phyloP scores from a whole-genome alignment of 2,888 invertebrate species.

The Nymphalis c-album region DNA sequence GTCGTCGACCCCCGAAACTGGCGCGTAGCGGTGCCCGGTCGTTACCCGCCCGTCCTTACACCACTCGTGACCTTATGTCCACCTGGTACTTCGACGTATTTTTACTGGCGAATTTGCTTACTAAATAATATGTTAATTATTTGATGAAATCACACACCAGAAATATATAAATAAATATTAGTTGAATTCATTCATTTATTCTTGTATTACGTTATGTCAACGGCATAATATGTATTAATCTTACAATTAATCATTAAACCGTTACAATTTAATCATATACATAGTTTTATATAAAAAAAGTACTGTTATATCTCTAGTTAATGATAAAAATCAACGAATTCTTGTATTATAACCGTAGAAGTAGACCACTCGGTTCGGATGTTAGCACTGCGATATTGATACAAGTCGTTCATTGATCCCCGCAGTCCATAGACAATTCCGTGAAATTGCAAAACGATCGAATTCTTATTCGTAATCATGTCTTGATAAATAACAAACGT shows the following conservation, averaged over 20 bases:
- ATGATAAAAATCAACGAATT: neutral
- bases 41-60: constrained; percentile 77
- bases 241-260: no score
- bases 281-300: neutral
- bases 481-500: constrained; percentile 19
- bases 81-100: constrained; percentile 65
- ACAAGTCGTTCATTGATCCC: constrained; percentile 32
- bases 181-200: neutral
- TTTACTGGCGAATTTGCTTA: constrained; percentile 11
- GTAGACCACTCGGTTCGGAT: constrained; percentile 18
- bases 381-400: constrained; percentile 29
- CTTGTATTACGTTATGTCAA: no score
- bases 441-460: constrained; percentile 32
- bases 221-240: no score
- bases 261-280: no score
- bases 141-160: neutral
- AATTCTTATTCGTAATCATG: constrained; percentile 26
- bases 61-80: constrained; percentile 70
- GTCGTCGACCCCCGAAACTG: constrained; percentile 77
- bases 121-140: neutral
- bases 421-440: constrained; percentile 30
- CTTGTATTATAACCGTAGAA: neutral
- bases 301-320: neutral
- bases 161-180: neutral
- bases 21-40: constrained; percentile 79